These are phyloP conservation scores for Tringa solitaria DNA, from an alignment of 2,113 vertebrate genomes.

Conservation along the genomic window DNA sequence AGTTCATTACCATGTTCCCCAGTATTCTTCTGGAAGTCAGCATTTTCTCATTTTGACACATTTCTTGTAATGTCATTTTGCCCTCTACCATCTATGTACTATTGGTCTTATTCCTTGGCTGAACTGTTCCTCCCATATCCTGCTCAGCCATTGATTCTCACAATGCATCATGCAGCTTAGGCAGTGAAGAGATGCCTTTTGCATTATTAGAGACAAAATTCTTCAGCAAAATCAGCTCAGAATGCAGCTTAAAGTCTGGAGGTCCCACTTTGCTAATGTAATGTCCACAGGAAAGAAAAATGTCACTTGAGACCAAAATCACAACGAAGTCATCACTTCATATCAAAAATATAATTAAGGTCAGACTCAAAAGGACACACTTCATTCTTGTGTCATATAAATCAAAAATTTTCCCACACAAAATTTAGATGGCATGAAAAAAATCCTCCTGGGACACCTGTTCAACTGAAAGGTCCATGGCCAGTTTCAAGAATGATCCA, in stretches of 20 bases:
- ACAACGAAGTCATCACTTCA: not conserved
- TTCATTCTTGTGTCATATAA: not conserved
- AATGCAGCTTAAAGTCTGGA: not conserved
- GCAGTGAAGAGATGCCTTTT: not conserved
- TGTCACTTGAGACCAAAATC: not conserved
- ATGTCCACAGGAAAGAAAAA: not conserved
- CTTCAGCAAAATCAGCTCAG: not conserved
- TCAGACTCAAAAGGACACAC: not conserved
- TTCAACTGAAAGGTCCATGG: not conserved
- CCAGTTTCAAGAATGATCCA: not conserved
- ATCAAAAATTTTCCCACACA: not conserved
- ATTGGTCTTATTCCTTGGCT: not conserved
- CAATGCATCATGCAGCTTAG: not conserved
- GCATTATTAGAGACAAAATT: not conserved
- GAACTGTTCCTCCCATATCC: not conserved
- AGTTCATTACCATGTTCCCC: fast-evolving
- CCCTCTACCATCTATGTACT: not conserved
- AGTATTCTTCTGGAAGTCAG: not conserved
- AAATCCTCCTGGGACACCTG: not conserved
- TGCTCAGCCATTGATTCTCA: not conserved
- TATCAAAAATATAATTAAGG: not conserved
- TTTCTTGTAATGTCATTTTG: not conserved
- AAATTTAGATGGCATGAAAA: not conserved
- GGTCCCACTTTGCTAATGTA: not conserved
- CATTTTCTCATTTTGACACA: not conserved